Evolutionary conservation across 2,797 vertebrate genomes (phyloP), one percentile per base, ranked within the genome.

Genomic region (Pyrrhura leucotis): DNA sequence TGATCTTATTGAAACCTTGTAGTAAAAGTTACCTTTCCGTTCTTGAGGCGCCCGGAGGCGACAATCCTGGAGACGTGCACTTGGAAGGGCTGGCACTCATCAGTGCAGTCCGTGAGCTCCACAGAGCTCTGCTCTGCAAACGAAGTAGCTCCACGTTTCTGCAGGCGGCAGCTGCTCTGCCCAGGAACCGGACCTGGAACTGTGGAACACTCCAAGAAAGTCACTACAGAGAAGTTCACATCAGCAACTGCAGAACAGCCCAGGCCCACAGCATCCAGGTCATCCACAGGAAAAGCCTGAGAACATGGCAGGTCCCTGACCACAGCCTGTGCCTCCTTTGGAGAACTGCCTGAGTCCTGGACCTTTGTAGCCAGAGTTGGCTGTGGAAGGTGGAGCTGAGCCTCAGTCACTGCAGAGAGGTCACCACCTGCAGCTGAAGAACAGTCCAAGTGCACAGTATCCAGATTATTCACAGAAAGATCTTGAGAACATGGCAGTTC

Each of bases 41-140:
- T 94, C 75, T 94, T 92, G 82, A 97, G 94, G 15, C 94, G 77
- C 16, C 93, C 84, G 0, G 96, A 97, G 61, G 97, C 89, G 69
- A 97, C 90, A 7, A 97, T 96, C 40, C 96, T 95, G 9, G 97
- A 96, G 66, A 97, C 40, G 0, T 81, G 92, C 74, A 95, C 91
- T 21, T 96, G 96, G 74, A 97, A 87, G 0, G 94, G 96, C 10
- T 26, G 94, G 48, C 86, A 89, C 33, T 93, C 20, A 0, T 61
- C 26, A 4, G n/a, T 33, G 31, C 79, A 89, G 26, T 61, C 82
- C 9, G 31, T 66, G 21, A 93, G 13, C 71, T 96, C 84, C 5
- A 79, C 17, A 0, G 96, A 88, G 63, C 40, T 87, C 3, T 89
- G 90, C 7, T 91, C 95, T 26, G 84, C 89, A 25, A 94, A 95